These are phyloP conservation scores for Ophion slaviceki DNA, from an alignment of 2,888 invertebrate species.

Conservation along the genomic window DNA sequence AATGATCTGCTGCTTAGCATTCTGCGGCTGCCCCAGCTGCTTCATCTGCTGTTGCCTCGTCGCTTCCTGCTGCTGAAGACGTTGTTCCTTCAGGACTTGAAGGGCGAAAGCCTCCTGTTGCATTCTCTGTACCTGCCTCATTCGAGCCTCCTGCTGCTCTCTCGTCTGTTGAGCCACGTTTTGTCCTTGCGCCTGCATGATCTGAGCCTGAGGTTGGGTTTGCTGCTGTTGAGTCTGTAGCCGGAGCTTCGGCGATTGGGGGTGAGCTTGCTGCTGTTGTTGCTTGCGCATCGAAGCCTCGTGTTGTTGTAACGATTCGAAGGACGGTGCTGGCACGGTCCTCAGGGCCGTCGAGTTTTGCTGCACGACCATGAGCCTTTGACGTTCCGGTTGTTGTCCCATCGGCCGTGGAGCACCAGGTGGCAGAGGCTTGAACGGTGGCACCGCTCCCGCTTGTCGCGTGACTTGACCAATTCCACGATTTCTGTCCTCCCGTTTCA, in stretches of 20 bases:
- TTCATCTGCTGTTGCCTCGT: constrained; percentile 76
- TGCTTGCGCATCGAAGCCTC: constrained; percentile 67
- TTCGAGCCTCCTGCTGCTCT: constrained; percentile 70
- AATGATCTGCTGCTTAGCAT: constrained; percentile 65
- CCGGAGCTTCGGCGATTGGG: constrained; percentile 78
- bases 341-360: constrained; percentile 78
- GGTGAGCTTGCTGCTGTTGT: constrained; percentile 71
- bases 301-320: constrained; percentile 74
- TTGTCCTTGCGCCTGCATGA: constrained; percentile 74
- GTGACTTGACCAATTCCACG: constrained; percentile 52
- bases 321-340: constrained; percentile 72
- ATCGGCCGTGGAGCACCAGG: constrained; percentile 84
- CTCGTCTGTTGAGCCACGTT: constrained; percentile 46
- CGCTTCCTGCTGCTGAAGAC: constrained; percentile 79
- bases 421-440: constrained; percentile 92
- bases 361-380: constrained; percentile 78
- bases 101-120: constrained; percentile 79
- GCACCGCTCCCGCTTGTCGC: constrained; percentile 83
- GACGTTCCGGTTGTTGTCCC: constrained; percentile 88
- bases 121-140: constrained; percentile 74
- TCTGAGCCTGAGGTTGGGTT: constrained; percentile 75
- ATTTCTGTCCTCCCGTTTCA: constrained; percentile 55
- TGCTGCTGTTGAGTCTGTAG: constrained; percentile 75
- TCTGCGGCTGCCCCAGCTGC: constrained; percentile 72
- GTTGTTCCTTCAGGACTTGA: constrained; percentile 79